These are phyloP conservation scores for Nephrocerus scutellatus DNA, from an alignment of 2,888 invertebrate species.

Conservation along the genomic window DNA sequence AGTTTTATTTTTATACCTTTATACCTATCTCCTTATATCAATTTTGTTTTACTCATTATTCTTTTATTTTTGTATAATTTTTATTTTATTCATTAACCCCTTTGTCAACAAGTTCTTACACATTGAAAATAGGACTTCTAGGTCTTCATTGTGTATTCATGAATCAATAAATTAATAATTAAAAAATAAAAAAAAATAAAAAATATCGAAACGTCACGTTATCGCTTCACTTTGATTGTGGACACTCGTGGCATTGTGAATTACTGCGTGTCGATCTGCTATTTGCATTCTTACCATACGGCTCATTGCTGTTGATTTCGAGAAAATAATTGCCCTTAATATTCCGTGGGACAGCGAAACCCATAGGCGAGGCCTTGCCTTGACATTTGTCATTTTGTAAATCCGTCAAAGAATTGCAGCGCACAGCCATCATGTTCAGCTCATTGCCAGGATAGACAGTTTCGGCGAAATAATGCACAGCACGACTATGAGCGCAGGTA, in stretches of 20 bases:
- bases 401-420: conserved; percentile 32
- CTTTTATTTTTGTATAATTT: too few relatives aligned
- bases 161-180: too few relatives aligned
- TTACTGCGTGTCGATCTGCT: not conserved
- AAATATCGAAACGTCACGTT: too few relatives aligned
- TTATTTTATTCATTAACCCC: too few relatives aligned
- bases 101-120: too few relatives aligned
- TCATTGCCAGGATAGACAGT: conserved; percentile 36
- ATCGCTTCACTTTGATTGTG: too few relatives aligned
- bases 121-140: too few relatives aligned
- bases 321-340: conserved; percentile 43
- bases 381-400: conserved; percentile 33
- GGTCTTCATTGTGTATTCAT: too few relatives aligned
- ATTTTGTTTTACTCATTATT: too few relatives aligned
- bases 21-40: too few relatives aligned
- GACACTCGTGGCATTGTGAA: not conserved
- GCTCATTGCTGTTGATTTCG: conserved; percentile 31
- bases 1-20: too few relatives aligned
- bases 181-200: too few relatives aligned
- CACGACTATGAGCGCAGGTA: conserved; percentile 36
- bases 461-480: conserved; percentile 39
- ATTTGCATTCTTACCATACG: conserved; percentile 32
- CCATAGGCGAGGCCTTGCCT: conserved; percentile 36
- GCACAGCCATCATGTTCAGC: conserved; percentile 30
- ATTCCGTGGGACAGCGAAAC: conserved; percentile 31